Conservation (phyloP, 2,797 vertebrate genomes). For the Glossophaga mutica region DNA sequence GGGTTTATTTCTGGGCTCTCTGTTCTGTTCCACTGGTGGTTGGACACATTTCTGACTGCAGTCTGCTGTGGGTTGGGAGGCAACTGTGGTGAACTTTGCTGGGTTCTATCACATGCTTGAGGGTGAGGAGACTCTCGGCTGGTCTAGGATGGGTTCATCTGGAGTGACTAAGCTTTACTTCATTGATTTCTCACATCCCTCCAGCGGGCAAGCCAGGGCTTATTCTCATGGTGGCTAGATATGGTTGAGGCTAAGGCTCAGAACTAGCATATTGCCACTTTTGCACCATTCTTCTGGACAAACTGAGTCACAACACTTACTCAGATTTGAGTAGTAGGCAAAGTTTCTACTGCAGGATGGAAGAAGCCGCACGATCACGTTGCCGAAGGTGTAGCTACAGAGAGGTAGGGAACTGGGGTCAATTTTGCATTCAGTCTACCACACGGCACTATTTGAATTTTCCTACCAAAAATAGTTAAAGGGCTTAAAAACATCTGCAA, state of each 20-base stretch:
- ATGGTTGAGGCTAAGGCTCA: background rate
- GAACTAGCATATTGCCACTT: background rate
- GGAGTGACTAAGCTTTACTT: background rate
- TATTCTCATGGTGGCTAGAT: background rate
- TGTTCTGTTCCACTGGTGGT: too few relatives aligned
- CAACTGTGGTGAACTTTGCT: background rate
- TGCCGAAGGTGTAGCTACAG: background rate
- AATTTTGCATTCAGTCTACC: background rate
- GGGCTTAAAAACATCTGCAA: slow-evolving; percentile 40
- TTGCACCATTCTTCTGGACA: background rate
- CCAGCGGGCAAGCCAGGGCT: background rate
- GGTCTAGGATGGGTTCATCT: background rate
- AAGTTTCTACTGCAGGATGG: background rate
- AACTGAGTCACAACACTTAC: background rate
- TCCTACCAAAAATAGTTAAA: slow-evolving; percentile 5
- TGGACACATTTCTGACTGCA: background rate
- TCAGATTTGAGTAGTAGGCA: background rate
- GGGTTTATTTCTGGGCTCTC: too few relatives aligned
- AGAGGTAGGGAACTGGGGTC: background rate
- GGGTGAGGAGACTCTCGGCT: background rate
- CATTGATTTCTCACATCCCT: background rate
- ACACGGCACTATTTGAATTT: background rate
- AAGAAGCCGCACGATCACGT: background rate
- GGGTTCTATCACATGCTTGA: background rate
- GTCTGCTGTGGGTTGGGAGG: background rate